phyloP scores from a whole-genome alignment of 1,140 invertebrate species.

The Steinernema feltiae region DNA sequence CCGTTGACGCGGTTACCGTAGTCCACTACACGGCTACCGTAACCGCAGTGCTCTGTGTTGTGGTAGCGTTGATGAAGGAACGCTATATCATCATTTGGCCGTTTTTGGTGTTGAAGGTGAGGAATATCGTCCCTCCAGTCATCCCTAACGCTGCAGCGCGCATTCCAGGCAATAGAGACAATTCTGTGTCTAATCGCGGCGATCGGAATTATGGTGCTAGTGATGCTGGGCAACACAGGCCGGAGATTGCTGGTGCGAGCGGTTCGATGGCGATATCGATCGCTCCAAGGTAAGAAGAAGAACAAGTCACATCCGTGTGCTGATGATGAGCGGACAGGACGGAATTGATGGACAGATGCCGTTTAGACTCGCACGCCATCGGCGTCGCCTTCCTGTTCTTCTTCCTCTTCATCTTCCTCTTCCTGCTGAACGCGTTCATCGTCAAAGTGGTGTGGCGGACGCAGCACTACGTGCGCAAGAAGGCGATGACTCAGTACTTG shows the following conservation, averaged over 20 bases:
- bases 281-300: neutral
- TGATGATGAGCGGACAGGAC: no score
- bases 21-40: neutral
- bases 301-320: neutral
- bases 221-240: neutral
- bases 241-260: neutral
- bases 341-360: no score
- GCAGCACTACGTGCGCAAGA: neutral
- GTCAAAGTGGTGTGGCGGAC: neutral
- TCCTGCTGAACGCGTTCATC: neutral
- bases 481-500: neutral
- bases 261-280: neutral
- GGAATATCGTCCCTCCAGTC: neutral
- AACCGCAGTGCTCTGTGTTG: neutral
- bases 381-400: slow-evolving; percentile 6
- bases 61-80: neutral
- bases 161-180: neutral
- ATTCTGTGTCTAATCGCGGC: neutral
- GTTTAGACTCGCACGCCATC: neutral
- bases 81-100: neutral
- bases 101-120: neutral
- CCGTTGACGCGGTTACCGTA: neutral
- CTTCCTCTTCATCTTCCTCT: slow-evolving; percentile 9
- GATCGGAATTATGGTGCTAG: neutral
- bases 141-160: neutral